phyloP scores from a whole-genome alignment of 2,888 invertebrate species.

The Slavum lentiscoides region DNA sequence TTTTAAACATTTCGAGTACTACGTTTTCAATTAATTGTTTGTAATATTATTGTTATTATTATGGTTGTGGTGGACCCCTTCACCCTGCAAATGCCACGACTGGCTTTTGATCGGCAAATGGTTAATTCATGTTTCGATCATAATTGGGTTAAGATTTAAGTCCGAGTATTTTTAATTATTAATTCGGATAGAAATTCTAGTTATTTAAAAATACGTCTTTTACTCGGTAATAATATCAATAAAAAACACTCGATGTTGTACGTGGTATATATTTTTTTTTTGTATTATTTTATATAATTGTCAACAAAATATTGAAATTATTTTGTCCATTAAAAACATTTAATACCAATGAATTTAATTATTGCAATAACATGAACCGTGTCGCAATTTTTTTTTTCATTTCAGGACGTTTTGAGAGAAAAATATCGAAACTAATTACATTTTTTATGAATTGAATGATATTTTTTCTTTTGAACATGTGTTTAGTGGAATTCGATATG shows the following conservation, averaged over 20 bases:
- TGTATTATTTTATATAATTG: no score
- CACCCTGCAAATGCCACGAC: background rate
- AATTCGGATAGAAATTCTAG: background rate
- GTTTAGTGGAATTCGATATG: no score
- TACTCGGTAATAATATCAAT: background rate
- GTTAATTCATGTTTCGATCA: background rate
- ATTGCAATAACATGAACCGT: no score
- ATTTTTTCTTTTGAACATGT: no score
- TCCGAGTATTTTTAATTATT: background rate
- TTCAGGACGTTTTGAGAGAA: no score
- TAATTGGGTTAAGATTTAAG: background rate
- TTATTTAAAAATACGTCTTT: background rate
- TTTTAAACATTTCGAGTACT: background rate
- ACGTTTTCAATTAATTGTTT: constrained; percentile 1
- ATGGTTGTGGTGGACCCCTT: background rate
- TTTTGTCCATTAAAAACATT: no score
- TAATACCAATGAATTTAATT: no score
- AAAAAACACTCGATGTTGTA: background rate
- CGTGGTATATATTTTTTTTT: no score
- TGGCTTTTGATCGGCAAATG: background rate
- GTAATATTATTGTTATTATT: background rate
- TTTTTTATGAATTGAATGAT: no score
- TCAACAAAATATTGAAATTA: no score
- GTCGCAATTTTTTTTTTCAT: no score
- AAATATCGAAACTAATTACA: no score